Evolutionary conservation across 2,888 invertebrate species (phyloP).

Genomic region (Hoplodrina ambigua): DNA sequence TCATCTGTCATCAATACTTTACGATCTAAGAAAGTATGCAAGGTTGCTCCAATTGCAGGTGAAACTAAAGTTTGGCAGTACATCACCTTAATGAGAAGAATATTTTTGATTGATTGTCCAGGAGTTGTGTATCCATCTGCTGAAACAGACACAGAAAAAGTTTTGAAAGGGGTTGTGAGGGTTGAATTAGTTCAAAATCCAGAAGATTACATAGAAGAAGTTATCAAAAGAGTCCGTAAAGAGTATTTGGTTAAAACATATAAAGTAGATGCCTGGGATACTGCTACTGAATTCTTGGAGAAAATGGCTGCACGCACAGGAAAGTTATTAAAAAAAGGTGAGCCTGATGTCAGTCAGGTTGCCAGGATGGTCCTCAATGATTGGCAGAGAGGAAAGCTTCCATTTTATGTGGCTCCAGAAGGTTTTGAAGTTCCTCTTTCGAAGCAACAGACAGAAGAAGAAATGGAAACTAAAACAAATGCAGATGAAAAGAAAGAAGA

Average conservation of each 20-base stretch:
- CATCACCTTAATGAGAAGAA: constrained; percentile 98
- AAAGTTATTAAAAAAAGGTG: constrained; percentile 98
- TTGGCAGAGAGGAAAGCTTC: constrained; percentile 99
- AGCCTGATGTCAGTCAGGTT: constrained; percentile 96
- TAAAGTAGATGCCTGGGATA: constrained; percentile 95
- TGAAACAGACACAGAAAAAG: constrained; percentile 98
- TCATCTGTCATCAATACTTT: constrained; percentile 99
- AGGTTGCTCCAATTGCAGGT: constrained; percentile 99
- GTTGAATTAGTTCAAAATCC: constrained; percentile 98
- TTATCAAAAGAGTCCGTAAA: constrained; percentile 96
- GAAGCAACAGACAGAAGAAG: constrained; percentile 76
- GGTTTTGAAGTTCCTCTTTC: constrained; percentile 93
- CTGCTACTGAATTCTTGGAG: constrained; percentile 96
- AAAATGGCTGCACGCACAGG: constrained; percentile 96
- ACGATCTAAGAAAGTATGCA: constrained; percentile 99
- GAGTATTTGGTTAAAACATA: constrained; percentile 98
- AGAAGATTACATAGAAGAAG: constrained; percentile 97
- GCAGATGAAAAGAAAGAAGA: constrained; percentile 73
- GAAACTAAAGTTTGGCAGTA: constrained; percentile 99
- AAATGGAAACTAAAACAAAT: constrained; percentile 59
- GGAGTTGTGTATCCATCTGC: constrained; percentile 99
- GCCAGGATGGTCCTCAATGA: constrained; percentile 99
- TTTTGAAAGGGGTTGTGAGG: constrained; percentile 99
- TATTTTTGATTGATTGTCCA: constrained; percentile 99
- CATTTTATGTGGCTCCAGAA: constrained; percentile 97